Evolutionary conservation across 2,888 invertebrate genomes (phyloP), one percentile per base, ranked within the genome.

Genomic region (Luperina testacea): DNA sequence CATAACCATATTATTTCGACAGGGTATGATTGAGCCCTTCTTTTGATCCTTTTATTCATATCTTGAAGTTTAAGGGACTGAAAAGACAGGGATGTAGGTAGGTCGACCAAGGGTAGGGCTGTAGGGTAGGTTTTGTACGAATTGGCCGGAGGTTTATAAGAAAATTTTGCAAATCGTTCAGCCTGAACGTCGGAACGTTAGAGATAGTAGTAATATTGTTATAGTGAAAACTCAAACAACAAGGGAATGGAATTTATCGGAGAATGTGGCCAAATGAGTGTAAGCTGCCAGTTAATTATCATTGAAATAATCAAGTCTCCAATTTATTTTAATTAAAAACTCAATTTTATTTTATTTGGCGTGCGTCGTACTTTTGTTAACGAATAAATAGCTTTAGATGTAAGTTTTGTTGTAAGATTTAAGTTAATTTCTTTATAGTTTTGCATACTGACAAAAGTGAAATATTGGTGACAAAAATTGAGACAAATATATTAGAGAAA

Each of bases 121-220:
- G 84, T 95, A 95, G 90, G 91, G 91, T 96, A 96, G 93, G 95
- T 96, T 96, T 96, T 96, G 93, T 96, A 96, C 90, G 95, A 92
- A 91, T 89, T 88, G 94, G 94, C 93, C 94, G 92, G 87, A 90
- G 86, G 92, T 94, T 94, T 93, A 80, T 93, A 93, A 90, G 91
- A 91, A 93, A 93, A 92, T 86, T 89, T 91, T 83, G 82, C 71
- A 82, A 83, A 84, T 75, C 74, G 85, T 91, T 93, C 92, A 93
- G 92, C 91, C 92, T 82, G 80, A 51, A 76, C 65, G 70, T 80
- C 51, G 78, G 70, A 72, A 57, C 78, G 75, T 81, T 81, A 82
- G 67, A 63, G 74, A 45, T 11, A 76, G 51, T 78, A 78, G 65
- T 84, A 85, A 57, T 57, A 61, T 24, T 73, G 71, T 75, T 72